Base-by-base conservation (phyloP, 2,888 invertebrate genomes). In the Aplocera efformata region DNA sequence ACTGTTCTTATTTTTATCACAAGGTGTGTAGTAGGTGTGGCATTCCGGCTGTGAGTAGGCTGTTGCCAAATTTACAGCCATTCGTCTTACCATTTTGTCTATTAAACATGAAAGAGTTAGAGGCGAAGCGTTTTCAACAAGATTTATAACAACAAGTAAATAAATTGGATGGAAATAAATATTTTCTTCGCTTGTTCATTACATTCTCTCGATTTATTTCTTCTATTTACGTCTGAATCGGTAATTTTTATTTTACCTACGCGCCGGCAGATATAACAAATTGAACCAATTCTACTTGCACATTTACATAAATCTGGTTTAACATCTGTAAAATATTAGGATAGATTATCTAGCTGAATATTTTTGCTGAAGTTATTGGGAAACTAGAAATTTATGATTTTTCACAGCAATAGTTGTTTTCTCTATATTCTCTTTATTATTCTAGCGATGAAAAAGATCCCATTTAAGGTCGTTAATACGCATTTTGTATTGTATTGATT, bases 71-170 rank as follows among this genome's bases (percentile, higher is more conserved):
- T 63, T 58, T 60, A 67, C 59, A 37, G 50, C 63, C 51, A 62
- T 63, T 50, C 56, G 47, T 67, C 60, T 65, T 65, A 35, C 53
- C 54, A 51, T 53, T 53, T 51, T 58, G 53, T 44, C 59, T 59
- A 54, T 55, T 43, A 50, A 47, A 54, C 49, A 52, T 43, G 45
- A 51, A 57, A 60, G 56, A 60, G 48, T 58, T 60, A 61, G 54
- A 57, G 49, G 31, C 44, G 32, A 45, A 50, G 53, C 56, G 53
- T 53, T 61, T 58, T 46, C 45, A 56, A 54, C 42, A 44, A 62
- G 60, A 71, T 72, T 64, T 66, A 70, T 63, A 42, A 38, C 27
- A 24, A 34, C 40, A 46, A 59, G 60, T 63, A 65, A 68, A 67
- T 67, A 64, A 52, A 63, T 60, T 55, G 32, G 33, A 39, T 45